These are phyloP conservation scores for Lycocorax pyrrhopterus DNA, from an alignment of 2,113 vertebrate species.

Conservation along the genomic window DNA sequence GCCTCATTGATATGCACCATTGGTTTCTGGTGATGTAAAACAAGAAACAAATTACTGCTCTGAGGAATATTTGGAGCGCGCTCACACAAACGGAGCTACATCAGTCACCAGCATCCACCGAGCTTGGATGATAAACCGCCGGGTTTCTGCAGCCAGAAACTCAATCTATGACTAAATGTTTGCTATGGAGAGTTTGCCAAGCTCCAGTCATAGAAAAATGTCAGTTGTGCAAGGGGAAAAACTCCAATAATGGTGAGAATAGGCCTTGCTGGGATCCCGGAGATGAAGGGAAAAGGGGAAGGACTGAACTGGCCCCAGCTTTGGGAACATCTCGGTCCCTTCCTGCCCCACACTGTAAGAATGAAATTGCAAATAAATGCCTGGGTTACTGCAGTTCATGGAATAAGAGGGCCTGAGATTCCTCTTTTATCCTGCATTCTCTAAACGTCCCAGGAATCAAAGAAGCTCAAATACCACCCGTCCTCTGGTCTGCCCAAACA, in stretches of 20 bases:
- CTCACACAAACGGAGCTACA: neutral
- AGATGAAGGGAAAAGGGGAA: neutral
- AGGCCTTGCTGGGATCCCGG: neutral
- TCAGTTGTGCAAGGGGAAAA: neutral
- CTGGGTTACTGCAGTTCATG: neutral
- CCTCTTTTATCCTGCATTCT: neutral
- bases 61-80: neutral
- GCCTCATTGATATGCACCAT: neutral
- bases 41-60: neutral
- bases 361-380: neutral
- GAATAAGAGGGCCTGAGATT: neutral
- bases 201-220: neutral
- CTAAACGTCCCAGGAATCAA: neutral
- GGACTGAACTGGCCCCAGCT: neutral
- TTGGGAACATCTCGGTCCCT: neutral
- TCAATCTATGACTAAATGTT: neutral
- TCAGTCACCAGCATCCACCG: neutral
- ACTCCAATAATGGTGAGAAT: neutral
- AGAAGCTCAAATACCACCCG: neutral
- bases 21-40: neutral
- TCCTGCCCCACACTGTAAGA: neutral
- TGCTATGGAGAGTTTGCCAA: neutral
- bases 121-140: neutral
- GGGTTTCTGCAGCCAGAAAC: neutral
- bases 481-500: neutral